Evolutionary conservation across 2,888 invertebrate genomes (phyloP).

Genomic region (Epistrophe grossulariae): DNA sequence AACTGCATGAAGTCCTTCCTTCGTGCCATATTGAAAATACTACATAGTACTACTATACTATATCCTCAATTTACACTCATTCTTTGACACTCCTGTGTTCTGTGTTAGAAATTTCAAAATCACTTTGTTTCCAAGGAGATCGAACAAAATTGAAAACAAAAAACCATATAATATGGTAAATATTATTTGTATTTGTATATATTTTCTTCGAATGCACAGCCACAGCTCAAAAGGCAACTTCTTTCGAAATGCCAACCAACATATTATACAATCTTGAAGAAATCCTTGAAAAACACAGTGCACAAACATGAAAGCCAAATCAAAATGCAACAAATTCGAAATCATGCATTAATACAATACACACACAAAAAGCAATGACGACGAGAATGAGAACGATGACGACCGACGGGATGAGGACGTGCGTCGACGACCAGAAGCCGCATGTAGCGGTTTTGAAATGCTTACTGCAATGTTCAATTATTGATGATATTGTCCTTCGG

Average conservation of each 20-base stretch:
- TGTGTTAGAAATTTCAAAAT: not conserved
- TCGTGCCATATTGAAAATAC: not conserved
- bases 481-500: constrained; percentile 11
- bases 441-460: constrained; percentile 8
- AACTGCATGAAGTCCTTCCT: not conserved
- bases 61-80: not conserved
- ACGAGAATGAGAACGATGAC: constrained; percentile 16
- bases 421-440: constrained; percentile 18
- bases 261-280: not conserved
- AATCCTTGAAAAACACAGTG: constrained; percentile 23
- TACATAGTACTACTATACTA: too few species aligned
- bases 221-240: not conserved
- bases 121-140: constrained; percentile 24
- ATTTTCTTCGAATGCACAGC: constrained; percentile 20
- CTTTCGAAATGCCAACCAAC: not conserved
- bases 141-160: constrained; percentile 42
- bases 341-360: not conserved
- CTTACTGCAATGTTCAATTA: constrained; percentile 1
- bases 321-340: constrained; percentile 3
- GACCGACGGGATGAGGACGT: too few species aligned
- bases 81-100: not conserved
- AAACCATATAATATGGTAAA: constrained; percentile 36
- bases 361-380: not conserved
- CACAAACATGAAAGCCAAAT: not conserved
- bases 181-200: constrained; percentile 43